phyloP scores from a whole-genome alignment of 2,888 invertebrate species.

The Cancer borealis region DNA sequence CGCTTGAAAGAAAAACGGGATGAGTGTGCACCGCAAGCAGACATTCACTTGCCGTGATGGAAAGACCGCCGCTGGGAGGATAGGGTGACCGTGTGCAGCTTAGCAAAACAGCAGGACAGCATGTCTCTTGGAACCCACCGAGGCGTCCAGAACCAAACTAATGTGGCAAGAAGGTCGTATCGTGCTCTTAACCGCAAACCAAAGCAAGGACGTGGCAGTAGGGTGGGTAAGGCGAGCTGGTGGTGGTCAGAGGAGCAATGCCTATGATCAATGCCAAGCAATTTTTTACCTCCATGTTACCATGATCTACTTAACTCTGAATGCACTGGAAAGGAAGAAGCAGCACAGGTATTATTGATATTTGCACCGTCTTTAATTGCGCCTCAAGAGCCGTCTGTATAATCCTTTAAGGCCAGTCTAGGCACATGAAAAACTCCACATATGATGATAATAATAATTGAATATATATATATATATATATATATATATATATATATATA shows the following conservation, averaged over 20 bases:
- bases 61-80: neutral
- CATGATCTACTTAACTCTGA: neutral
- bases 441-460: too few relatives aligned
- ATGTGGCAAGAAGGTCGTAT: neutral
- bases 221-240: neutral
- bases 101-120: neutral
- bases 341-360: too few relatives aligned
- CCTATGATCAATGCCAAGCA: neutral
- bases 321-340: too few relatives aligned
- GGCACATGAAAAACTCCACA: too few relatives aligned
- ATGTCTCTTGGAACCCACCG: neutral
- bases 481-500: too few relatives aligned
- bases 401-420: too few relatives aligned
- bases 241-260: neutral
- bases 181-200: neutral
- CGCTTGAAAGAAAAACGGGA: neutral
- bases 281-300: neutral
- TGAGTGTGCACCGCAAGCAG: neutral
- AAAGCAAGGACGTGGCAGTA: neutral
- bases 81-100: neutral
- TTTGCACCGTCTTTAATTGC: too few relatives aligned
- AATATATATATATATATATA: too few relatives aligned
- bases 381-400: too few relatives aligned
- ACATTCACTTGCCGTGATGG: neutral
- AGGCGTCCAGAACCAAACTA: neutral